Evolutionary conservation across 2,797 vertebrate genomes (phyloP).

Genomic region (Ptychadena robeensis): DNA sequence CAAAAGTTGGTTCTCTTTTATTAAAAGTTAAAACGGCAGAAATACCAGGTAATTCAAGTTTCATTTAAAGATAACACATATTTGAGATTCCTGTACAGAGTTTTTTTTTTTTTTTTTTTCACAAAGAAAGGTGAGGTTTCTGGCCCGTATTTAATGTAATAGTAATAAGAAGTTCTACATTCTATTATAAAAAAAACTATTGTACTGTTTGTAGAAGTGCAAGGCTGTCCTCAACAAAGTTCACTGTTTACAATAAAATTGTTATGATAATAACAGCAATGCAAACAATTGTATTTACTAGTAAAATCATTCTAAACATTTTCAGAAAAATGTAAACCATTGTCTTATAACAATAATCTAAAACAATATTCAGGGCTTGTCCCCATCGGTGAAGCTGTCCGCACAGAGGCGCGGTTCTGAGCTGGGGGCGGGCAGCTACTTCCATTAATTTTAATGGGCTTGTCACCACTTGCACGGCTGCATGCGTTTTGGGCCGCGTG

Average conservation of each 20-base stretch:
- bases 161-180: background rate
- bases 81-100: conserved; percentile 13
- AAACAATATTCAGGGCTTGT: too few relatives aligned
- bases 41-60: conserved; percentile 2
- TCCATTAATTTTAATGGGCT: too few relatives aligned
- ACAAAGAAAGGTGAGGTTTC: conserved; percentile 6
- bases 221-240: too few relatives aligned
- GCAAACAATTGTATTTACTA: background rate
- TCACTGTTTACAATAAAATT: background rate
- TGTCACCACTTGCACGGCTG: too few relatives aligned
- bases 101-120: background rate
- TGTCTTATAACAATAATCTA: too few relatives aligned
- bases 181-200: conserved; percentile 17
- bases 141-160: background rate
- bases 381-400: too few relatives aligned
- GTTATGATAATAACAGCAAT: background rate
- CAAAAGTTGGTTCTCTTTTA: background rate
- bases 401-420: too few relatives aligned
- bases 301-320: too few relatives aligned
- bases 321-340: too few relatives aligned
- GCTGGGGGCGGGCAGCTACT: too few relatives aligned
- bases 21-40: background rate
- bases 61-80: conserved; percentile 23
- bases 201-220: background rate
- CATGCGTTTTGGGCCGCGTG: too few relatives aligned